Evolutionary conservation across 2,888 invertebrate genomes (phyloP).

Genomic region (Cancer borealis): DNA sequence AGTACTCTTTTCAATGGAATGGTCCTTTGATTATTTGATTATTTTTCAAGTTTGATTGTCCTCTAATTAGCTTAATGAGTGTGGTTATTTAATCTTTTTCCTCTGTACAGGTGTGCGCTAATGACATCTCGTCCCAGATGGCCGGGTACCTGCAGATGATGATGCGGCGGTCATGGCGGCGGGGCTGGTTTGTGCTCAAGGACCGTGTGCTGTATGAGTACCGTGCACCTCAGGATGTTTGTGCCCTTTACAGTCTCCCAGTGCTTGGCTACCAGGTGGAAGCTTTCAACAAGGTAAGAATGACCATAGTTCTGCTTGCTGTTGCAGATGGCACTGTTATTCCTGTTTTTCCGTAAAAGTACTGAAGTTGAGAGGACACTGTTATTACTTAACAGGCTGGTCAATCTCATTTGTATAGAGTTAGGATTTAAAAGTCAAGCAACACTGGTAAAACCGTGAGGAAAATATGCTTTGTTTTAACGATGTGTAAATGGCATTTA

Average conservation of each 20-base stretch:
- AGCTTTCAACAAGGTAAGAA: slow-evolving; percentile 68
- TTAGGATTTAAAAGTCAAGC: background rate
- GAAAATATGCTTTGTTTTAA: background rate
- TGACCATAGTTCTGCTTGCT: background rate
- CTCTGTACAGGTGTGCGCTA: slow-evolving; percentile 81
- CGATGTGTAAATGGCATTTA: background rate
- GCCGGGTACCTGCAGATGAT: slow-evolving; percentile 82
- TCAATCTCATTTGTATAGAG: background rate
- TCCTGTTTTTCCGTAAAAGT: background rate
- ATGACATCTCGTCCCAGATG: slow-evolving; percentile 82
- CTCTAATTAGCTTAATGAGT: background rate
- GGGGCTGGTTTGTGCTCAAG: slow-evolving; percentile 83
- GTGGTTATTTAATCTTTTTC: background rate
- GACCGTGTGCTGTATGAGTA: slow-evolving; percentile 82
- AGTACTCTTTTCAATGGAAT: background rate
- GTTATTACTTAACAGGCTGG: background rate
- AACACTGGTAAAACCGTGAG: too few species aligned
- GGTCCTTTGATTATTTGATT: background rate
- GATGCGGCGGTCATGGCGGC: slow-evolving; percentile 81
- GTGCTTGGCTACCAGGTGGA: slow-evolving; percentile 82
- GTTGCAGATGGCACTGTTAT: background rate
- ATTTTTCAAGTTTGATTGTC: background rate
- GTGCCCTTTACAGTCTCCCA: slow-evolving; percentile 82
- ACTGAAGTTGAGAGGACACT: background rate
- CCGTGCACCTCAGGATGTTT: slow-evolving; percentile 83